A percentile compares a stretch with the other conserved stretches of the same genome.
Conservation (phyloP, 2,888 invertebrate species). For the Tenthredo amoena region DNA sequence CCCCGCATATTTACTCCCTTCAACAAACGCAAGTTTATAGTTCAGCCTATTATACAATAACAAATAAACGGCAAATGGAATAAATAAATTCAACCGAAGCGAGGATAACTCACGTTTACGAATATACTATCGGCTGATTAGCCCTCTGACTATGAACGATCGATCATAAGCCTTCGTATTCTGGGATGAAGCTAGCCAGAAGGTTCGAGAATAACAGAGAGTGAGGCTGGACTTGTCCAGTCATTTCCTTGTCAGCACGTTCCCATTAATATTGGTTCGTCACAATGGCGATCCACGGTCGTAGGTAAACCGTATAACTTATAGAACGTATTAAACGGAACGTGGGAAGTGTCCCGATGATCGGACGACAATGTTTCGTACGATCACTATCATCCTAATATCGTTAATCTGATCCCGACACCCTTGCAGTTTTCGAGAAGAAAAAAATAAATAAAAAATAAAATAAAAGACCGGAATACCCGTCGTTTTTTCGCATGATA, state of each 20-base stretch:
- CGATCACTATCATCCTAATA: background rate
- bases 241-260: conserved; percentile 52
- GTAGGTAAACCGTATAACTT: background rate
- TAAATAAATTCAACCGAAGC: background rate
- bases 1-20: background rate
- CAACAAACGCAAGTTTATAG: background rate
- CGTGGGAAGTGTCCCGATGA: conserved; percentile 43
- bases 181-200: background rate
- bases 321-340: background rate
- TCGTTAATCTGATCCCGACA: conserved; percentile 10
- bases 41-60: background rate
- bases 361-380: conserved; percentile 16
- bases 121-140: conserved; percentile 11
- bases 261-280: conserved; percentile 46
- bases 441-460: background rate
- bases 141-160: conserved; percentile 6
- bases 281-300: conserved; percentile 41
- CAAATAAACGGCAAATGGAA: background rate
- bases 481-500: background rate
- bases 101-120: conserved; percentile 24
- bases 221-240: conserved; percentile 50
- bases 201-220: conserved; percentile 36
- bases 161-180: background rate
- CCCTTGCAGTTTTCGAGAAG: background rate
- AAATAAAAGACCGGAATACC: background rate